Evolutionary conservation across 2,797 vertebrate species (phyloP), one percentile per base, ranked within the genome.

Genomic region (Gallinago nigripennis): DNA sequence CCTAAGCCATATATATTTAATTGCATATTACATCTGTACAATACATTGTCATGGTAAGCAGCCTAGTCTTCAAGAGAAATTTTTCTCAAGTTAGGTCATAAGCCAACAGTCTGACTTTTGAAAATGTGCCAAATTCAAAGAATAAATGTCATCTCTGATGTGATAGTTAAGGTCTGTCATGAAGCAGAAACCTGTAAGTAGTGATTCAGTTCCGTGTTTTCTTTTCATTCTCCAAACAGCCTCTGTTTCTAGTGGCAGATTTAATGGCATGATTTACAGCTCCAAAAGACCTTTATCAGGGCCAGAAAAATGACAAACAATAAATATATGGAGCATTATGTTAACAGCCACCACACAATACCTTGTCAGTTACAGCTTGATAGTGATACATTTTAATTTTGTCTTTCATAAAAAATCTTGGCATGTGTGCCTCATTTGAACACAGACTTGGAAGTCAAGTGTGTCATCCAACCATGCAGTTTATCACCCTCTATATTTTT

Each of bases 261-360:
- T 98, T 98, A 99, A 98, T 98, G 97, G 98, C 96, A 92, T 98
- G 98, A 99, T 99, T 99, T 99, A 99, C 98, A 97, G 90, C 94
- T 95, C 94, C 77, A 69, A 82, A 96, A 98, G 97, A 97, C 97
- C 97, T 98, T 97, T 98, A 97, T 98, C 98, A 95, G 97, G 96
- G 97, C 97, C 98, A 97, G 98, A 98, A 98, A 99, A 98, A 99
- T 99, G 98, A 98, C 98, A 98, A 98, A 99, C 98, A 98, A 98
- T 99, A 99, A 99, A 99, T 98, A 98, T 96, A 97, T 97, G 94
- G 91, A 97, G 96, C 97, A 97, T 98, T 97, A 97, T 98, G 97
- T 98, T 97, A 98, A 98, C 98, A 98, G 97, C 97, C 96, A 93
- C 95, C 92, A 97, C 98, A 98, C 98, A 99, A 98, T 98, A 96